A percentile compares a stretch with the other conserved stretches of the same genome.
Evolutionary conservation across 2,113 vertebrate genomes (phyloP).

Genomic region (Tetrao urogallus): DNA sequence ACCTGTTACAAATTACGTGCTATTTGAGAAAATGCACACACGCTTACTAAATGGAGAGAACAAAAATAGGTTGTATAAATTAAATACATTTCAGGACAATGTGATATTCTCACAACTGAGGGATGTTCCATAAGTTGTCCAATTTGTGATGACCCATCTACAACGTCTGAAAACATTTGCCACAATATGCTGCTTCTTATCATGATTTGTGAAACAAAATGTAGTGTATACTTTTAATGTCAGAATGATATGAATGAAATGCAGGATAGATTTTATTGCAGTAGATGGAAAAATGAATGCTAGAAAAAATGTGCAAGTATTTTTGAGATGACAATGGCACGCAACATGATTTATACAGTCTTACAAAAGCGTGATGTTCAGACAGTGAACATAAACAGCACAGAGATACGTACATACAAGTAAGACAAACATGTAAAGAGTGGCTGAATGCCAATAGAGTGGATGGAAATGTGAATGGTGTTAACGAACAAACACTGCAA

Average conservation of each 20-base stretch:
- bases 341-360: not conserved
- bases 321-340: not conserved
- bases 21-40: not conserved
- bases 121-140: not conserved
- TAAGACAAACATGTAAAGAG: constrained; percentile 29
- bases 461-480: not conserved
- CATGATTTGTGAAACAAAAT: not conserved
- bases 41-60: not conserved
- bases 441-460: not conserved
- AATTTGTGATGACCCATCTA: not conserved
- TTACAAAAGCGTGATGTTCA: not conserved
- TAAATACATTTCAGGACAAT: not conserved
- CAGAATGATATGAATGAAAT: constrained; percentile 17
- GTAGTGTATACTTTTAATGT: not conserved
- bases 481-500: constrained; percentile 29
- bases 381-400: constrained; percentile 14
- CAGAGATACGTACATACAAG: not conserved
- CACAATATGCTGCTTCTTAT: not conserved
- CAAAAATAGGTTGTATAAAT: not conserved
- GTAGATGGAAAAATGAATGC: constrained; percentile 15
- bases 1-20: not conserved
- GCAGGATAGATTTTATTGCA: not conserved
- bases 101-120: not conserved
- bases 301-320: not conserved
- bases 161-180: not conserved